Evolutionary conservation across 2,888 invertebrate species (phyloP), one percentile per base, ranked within the genome.

Genomic region (Syrista parreyssii): DNA sequence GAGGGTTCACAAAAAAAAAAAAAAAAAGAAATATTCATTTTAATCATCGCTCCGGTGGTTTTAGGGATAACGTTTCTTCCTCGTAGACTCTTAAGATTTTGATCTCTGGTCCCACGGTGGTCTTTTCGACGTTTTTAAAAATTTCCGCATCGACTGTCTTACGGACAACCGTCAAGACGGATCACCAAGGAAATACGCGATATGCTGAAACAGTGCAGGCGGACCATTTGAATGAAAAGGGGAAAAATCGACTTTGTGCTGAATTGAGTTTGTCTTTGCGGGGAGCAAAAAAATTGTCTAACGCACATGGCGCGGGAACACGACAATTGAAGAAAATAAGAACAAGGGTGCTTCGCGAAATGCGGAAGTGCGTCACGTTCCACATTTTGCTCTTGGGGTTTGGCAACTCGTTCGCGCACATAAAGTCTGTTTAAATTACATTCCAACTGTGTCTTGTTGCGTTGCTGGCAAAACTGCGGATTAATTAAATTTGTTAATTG

Each of bases 401-500:
- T 32, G 11, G 31, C 35, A 75, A 78, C 78, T 79, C 72, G 40
- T 33, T 31, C 12, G 35, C 74, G 68, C 74, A 75, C 79, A 78
- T 77, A 79, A 83, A 83, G 83, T 82, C 85, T 83, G 85, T 86
- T 88, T 85, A 86, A 86, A 88, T 88, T 86, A 85, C 87, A 86
- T 89, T 88, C 82, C 85, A 86, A 87, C 88, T 85, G 86, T 89
- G 87, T 88, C 88, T 86, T 86, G 88, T 84, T 85, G 85, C 83
- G 86, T 82, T 82, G 79, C 82, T 81, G 76, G 86, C 82, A 83
- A 87, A 88, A 87, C 85, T 86, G 82, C 84, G 83, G 86, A 90
- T 90, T 90, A 91, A 91, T 91, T 90, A 89, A 90, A 90, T 90
- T 89, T 85, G 89, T 90, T 90, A 90, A 90, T 89, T 90, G 89